A percentile compares a stretch with the other conserved stretches of the same genome.
Conservation (phyloP, 2,797 vertebrate species). For the Coilia nasus region DNA sequence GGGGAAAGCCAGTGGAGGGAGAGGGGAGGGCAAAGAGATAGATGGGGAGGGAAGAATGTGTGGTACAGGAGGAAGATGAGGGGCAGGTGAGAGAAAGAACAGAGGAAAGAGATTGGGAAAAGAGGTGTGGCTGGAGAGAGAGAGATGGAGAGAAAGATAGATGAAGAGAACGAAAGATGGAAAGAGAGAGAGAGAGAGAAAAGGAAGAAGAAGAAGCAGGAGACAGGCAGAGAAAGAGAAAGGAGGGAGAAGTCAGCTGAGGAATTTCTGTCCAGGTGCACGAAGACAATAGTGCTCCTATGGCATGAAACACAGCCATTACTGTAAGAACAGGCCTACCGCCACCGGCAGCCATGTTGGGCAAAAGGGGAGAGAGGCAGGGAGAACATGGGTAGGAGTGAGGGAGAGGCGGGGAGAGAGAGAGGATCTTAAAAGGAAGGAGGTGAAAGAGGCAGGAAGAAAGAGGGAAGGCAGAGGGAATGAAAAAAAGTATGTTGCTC, state of each 20-base stretch:
- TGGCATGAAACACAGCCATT: neutral
- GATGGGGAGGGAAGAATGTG: conserved; percentile 26
- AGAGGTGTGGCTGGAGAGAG: conserved; percentile 20
- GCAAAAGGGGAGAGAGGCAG: neutral
- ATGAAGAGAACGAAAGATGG: neutral
- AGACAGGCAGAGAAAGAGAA: conserved; percentile 25
- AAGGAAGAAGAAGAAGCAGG: conserved; percentile 16
- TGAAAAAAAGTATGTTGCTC: neutral
- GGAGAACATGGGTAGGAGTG: neutral
- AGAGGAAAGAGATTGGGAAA: conserved; percentile 29
- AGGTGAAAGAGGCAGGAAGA: neutral
- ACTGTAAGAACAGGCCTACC: neutral
- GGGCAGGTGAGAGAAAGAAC: conserved; percentile 31
- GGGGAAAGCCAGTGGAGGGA: too few species aligned
- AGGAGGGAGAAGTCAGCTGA: conserved; percentile 15
- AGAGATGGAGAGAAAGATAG: conserved; percentile 22
- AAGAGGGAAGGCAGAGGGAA: neutral
- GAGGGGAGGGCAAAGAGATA: too few species aligned
- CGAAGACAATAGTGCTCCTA: neutral
- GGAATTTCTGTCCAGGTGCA: conserved; percentile 4
- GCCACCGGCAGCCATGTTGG: neutral
- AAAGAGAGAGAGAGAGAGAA: neutral
- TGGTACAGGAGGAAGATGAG: neutral
- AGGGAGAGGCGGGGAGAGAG: neutral
- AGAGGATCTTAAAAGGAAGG: neutral